Evolutionary conservation across 2,888 invertebrate species (phyloP), one percentile per base, ranked within the genome.

Genomic region (Psylliodes chrysocephalus): DNA sequence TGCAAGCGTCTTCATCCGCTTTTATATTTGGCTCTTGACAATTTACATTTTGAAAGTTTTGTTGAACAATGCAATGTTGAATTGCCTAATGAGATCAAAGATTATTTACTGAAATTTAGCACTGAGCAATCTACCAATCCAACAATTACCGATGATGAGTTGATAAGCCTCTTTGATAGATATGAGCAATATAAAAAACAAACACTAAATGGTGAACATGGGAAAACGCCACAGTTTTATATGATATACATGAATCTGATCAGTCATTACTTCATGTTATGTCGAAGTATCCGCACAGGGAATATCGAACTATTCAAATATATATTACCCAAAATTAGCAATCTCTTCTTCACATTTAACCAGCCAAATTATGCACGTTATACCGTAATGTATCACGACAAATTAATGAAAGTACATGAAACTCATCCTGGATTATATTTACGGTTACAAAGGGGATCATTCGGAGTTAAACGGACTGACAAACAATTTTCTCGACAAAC

Each of bases 341-440:
- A 14, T 14, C 10, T 44, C 7, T 44, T 35, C n/a, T 35, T 35
- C n/a, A n/a, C n/a, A 7, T 35, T 35, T n/a, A 64, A 64, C 54
- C 64, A 64, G 30, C 64, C 18, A 30, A 60, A 64, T 25, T 64
- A 64, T 28, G 1, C 60, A 8, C 47, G 64, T 5, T 60, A 49
- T 22, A 22, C 42, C 75, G 35, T 77, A 68, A 35, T 66, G 68
- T 59, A 51, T 49, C 54, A 44, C 47, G 53, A 60, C 51, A n/a
- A n/a, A n/a, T n/a, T 52, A 42, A 62, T 60, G 19, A 64, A 60
- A 40, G 47, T 60, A 0, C 14, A 14, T 6, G 15, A 35, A 17
- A 25, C 60, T 22, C 51, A 64, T 38, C 60, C 54, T 1, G 56
- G n/a, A n/a, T n/a, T n/a, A n/a, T n/a, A n/a, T n/a, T n/a, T n/a